A percentile compares a stretch with the other conserved stretches of the same genome.
Conservation (phyloP, 2,888 invertebrate species). For the Chymomyza amoena region DNA sequence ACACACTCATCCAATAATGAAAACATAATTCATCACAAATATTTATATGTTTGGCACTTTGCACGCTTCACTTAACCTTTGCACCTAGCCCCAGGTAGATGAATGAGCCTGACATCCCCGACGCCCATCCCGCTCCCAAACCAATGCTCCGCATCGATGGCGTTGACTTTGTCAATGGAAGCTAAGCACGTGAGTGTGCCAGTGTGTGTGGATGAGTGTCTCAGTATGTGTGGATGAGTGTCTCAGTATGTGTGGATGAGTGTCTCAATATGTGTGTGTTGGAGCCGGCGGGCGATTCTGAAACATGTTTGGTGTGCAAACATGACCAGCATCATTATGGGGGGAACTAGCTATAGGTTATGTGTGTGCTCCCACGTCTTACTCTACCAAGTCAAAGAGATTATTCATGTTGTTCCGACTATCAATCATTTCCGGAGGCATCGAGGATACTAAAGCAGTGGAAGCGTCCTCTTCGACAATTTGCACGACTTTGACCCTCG, state of each 20-base stretch:
- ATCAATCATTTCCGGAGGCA: constrained; percentile 68
- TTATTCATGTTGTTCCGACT: constrained; percentile 54
- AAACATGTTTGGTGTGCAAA: background rate
- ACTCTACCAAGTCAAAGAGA: constrained; percentile 14
- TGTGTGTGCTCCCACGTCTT: background rate
- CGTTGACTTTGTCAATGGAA: background rate
- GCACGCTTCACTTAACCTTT: constrained; percentile 46
- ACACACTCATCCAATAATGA: background rate
- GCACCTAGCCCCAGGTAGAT: constrained; percentile 30
- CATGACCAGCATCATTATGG: background rate
- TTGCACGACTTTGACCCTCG: background rate
- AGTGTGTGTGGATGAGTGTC: too few species aligned
- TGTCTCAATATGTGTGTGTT: background rate
- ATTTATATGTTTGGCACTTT: constrained; percentile 1
- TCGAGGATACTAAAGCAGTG: constrained; percentile 19
- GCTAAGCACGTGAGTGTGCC: background rate
- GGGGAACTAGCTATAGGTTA: background rate
- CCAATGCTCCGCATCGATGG: background rate
- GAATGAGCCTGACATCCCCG: background rate
- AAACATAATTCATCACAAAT: constrained; percentile 25
- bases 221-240: background rate
- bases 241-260: too few species aligned
- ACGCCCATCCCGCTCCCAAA: constrained; percentile 3
- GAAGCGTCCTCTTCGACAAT: background rate
- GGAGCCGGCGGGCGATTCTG: background rate